phyloP scores from a whole-genome alignment of 2,797 vertebrate species.

The Neosilurus hyrtlii region DNA sequence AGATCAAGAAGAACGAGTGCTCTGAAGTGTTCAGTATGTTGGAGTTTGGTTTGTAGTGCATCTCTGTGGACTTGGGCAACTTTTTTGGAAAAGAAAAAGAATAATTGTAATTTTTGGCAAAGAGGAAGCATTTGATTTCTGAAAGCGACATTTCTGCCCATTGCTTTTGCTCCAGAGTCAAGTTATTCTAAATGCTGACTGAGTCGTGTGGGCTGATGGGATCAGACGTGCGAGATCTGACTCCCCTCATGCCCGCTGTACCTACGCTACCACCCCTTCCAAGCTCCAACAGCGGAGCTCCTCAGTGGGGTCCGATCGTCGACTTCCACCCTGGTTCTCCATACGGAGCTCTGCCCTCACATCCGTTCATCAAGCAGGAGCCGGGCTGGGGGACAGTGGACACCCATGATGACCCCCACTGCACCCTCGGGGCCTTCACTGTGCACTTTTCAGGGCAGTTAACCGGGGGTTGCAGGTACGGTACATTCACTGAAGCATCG shows the following conservation, averaged over 20 bases:
- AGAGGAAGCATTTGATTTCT: neutral
- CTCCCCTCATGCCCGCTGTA: slow-evolving; percentile 79
- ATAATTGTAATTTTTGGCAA: neutral
- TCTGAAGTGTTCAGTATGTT: neutral
- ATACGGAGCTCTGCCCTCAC: slow-evolving; percentile 83
- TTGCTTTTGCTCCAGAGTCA: neutral
- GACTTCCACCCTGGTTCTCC: slow-evolving; percentile 84
- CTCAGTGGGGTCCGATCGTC: slow-evolving; percentile 88
- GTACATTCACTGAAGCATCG: slow-evolving; percentile 82
- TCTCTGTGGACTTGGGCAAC: neutral
- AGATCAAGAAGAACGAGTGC: slow-evolving; percentile 6
- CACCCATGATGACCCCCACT: slow-evolving; percentile 87
- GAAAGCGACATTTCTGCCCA: too few relatives aligned
- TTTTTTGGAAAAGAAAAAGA: neutral
- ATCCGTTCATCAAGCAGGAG: slow-evolving; percentile 97
- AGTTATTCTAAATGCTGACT: slow-evolving; percentile 66
- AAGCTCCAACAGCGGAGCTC: slow-evolving; percentile 80
- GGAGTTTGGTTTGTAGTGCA: slow-evolving; percentile 10
- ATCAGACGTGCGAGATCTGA: slow-evolving; percentile 89
- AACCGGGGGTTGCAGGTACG: slow-evolving; percentile 88
- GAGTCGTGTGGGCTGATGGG: slow-evolving; percentile 73
- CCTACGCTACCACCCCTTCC: slow-evolving; percentile 81
- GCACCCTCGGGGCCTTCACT: slow-evolving; percentile 90
- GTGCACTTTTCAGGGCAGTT: slow-evolving; percentile 96
- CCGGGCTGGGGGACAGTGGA: slow-evolving; percentile 87